Percentiles rank a stretch among this genome's conserved stretches.
phyloP scores from a whole-genome alignment of 2,888 invertebrate genomes.

The Acrobasis suavella region DNA sequence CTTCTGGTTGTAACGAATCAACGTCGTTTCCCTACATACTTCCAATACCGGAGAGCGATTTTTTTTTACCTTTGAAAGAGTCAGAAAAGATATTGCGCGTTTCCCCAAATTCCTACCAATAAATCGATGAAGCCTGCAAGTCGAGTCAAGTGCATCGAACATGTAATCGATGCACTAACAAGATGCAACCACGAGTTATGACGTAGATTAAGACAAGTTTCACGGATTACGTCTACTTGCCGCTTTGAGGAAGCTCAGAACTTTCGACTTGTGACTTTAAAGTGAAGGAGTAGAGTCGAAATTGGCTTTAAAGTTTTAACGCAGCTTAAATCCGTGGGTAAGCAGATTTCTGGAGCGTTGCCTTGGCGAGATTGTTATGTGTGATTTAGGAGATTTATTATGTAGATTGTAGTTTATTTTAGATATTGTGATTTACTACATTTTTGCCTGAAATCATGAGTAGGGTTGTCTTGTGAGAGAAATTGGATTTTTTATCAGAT shows the following conservation, averaged over 20 bases:
- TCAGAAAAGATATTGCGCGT: no score
- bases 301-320: background rate
- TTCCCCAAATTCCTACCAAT: no score
- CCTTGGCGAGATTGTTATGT: background rate
- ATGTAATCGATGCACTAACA: background rate
- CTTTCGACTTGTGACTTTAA: background rate
- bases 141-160: background rate
- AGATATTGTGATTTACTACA: no score
- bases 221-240: constrained; percentile 8
- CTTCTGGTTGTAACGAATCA: no score
- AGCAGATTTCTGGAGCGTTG: background rate
- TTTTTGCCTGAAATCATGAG: no score
- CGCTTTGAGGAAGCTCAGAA: background rate
- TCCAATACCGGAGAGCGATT: no score
- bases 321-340: constrained; percentile 3
- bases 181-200: background rate
- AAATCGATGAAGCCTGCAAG: background rate
- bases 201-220: background rate
- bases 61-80: no score
- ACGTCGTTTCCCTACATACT: no score
- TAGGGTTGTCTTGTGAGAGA: no score
- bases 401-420: no score
- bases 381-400: constrained; percentile 7
- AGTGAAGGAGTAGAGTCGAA: background rate
- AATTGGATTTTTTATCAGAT: no score